phyloP scores from a whole-genome alignment of 2,888 invertebrate genomes.

The Troglohyphantes excavatus region DNA sequence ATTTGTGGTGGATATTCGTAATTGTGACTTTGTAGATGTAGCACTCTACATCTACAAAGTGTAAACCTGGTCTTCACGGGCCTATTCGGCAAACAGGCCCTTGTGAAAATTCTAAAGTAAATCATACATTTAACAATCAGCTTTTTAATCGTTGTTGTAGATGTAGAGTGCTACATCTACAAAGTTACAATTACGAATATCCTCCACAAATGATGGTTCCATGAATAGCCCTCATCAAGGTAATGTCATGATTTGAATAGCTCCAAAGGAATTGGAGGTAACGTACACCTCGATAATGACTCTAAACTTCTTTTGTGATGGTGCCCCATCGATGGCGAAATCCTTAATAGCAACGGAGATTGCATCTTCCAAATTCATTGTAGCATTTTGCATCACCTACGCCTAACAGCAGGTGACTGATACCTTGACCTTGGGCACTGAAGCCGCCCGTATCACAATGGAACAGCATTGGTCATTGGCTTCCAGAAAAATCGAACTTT shows the following conservation, averaged over 20 bases:
- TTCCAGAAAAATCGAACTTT: conserved; percentile 24
- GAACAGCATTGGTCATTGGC: conserved; percentile 53
- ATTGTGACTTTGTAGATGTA: no score
- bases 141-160: no score
- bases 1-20: no score
- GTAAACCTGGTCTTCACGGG: no score
- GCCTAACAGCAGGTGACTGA: conserved; percentile 16
- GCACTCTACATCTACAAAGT: no score
- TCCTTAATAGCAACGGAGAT: neutral
- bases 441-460: conserved; percentile 43
- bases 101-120: no score
- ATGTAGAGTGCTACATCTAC: no score
- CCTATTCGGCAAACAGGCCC: no score
- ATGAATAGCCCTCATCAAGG: no score
- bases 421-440: conserved; percentile 49
- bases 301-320: neutral
- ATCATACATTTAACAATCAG: no score
- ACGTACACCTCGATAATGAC: neutral
- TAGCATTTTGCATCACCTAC: neutral
- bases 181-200: no score
- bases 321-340: neutral
- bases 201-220: conserved; percentile 6
- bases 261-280: neutral
- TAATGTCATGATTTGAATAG: neutral
- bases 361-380: neutral